Evolutionary conservation across 2,888 invertebrate species (phyloP).

Genomic region (Aleiodes testaceus): DNA sequence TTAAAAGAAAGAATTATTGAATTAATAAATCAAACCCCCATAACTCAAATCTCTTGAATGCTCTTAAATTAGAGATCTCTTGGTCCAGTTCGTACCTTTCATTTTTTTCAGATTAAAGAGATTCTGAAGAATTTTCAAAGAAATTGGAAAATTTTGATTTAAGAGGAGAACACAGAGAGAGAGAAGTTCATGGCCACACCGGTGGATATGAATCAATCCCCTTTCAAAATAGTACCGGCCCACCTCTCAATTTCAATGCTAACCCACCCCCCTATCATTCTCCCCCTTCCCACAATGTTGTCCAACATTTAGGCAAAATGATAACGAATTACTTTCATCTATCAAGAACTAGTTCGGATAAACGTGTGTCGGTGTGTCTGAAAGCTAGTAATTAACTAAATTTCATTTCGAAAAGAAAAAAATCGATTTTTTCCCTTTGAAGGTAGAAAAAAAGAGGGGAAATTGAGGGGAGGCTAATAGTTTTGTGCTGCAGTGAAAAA

Average conservation of each 20-base stretch:
- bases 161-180: neutral
- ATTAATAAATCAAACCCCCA: neutral
- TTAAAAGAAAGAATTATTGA: neutral
- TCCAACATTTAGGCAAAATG: constrained; percentile 56
- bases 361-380: constrained; percentile 57
- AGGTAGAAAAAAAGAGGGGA: neutral
- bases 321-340: constrained; percentile 65
- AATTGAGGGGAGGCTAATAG: neutral
- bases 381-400: constrained; percentile 65
- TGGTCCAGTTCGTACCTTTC: neutral
- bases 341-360: constrained; percentile 65
- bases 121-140: neutral
- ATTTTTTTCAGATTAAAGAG: too few relatives aligned
- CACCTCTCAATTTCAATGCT: constrained; percentile 23
- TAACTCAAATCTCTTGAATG: too few relatives aligned
- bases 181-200: neutral
- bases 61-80: neutral
- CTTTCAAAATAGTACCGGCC: constrained; percentile 31
- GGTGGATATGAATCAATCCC: constrained; percentile 30
- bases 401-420: neutral
- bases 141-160: neutral
- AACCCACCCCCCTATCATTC: neutral
- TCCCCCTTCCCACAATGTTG: neutral
- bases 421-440: too few relatives aligned
- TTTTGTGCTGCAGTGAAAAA: too few relatives aligned